Evolutionary conservation across 2,888 invertebrate genomes (phyloP).

Genomic region (Agrotis puta): DNA sequence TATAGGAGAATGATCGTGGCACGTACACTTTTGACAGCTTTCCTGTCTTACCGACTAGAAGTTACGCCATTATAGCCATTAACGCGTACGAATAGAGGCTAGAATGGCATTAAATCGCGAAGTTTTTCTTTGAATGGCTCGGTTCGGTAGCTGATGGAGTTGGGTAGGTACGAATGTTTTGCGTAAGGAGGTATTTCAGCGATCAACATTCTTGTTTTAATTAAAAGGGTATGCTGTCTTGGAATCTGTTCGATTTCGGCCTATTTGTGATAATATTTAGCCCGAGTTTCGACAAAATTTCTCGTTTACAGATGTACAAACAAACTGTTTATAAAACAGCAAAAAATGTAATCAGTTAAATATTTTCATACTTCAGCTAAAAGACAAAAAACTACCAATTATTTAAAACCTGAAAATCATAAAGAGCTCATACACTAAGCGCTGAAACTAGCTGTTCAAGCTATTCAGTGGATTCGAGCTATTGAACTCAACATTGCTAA

Average conservation of each 20-base stretch:
- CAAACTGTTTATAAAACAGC: fast-evolving
- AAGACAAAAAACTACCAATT: background rate
- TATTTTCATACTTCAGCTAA: background rate
- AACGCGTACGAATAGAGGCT: conserved; percentile 52
- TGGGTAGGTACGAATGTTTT: conserved; percentile 47
- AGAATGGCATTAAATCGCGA: conserved; percentile 49
- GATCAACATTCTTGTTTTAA: conserved; percentile 54
- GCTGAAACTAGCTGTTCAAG: conserved; percentile 14
- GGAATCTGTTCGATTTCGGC: conserved; percentile 40
- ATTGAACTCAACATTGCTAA: conserved; percentile 29
- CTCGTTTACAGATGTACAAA: background rate
- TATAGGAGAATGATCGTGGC: conserved; percentile 55
- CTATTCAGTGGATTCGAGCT: conserved; percentile 24
- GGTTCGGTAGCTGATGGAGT: conserved; percentile 47
- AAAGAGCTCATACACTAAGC: conserved; percentile 8
- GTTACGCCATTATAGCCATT: conserved; percentile 61
- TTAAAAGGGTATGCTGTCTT: conserved; percentile 43
- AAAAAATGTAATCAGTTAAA: background rate
- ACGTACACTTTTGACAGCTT: conserved; percentile 61
- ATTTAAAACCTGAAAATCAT: conserved; percentile 23
- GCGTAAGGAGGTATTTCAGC: conserved; percentile 46
- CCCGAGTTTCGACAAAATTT: conserved; percentile 25
- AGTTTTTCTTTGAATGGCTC: conserved; percentile 52
- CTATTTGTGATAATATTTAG: conserved; percentile 22
- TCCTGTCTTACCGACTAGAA: conserved; percentile 59